A percentile compares a stretch with the other conserved stretches of the same genome.
These are phyloP conservation scores for Panzeria rudis DNA, from an alignment of 2,888 invertebrate species.

Conservation along the genomic window DNA sequence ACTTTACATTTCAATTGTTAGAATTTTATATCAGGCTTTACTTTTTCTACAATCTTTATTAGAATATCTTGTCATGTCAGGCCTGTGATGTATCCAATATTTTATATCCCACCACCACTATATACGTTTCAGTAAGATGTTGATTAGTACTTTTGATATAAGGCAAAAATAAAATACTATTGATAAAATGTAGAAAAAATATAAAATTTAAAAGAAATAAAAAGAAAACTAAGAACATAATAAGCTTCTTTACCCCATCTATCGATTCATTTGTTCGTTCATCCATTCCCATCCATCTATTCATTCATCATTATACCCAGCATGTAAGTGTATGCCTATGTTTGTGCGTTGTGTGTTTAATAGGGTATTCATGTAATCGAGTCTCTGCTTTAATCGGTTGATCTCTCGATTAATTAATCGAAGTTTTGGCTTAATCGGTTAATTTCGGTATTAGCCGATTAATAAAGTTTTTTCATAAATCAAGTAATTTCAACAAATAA, in stretches of 20 bases:
- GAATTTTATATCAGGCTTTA: not conserved
- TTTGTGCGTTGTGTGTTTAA: conserved; percentile 26
- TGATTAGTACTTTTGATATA: conserved; percentile 25
- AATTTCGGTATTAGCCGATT: no score
- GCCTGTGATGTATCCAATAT: not conserved
- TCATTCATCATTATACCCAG: conserved; percentile 29
- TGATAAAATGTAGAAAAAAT: conserved; percentile 30
- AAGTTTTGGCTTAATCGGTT: no score
- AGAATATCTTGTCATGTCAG: conserved; percentile 8
- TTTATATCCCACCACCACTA: not conserved
- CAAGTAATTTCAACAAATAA: no score
- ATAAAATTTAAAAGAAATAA: conserved; percentile 64
- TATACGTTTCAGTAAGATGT: not conserved
- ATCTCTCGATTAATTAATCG: no score
- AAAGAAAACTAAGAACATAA: conserved; percentile 67
- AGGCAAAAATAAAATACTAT: conserved; percentile 34
- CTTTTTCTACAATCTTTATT: not conserved
- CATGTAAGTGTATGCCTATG: conserved; percentile 32
- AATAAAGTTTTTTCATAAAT: no score
- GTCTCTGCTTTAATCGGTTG: no score
- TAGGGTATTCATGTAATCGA: no score
- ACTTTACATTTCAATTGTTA: not conserved
- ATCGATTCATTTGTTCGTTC: conserved; percentile 5
- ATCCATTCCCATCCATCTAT: conserved; percentile 18
- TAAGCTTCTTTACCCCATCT: conserved; percentile 62